Base-by-base conservation (phyloP, 2,888 invertebrate genomes). In the Ecliptopera silaceata region DNA sequence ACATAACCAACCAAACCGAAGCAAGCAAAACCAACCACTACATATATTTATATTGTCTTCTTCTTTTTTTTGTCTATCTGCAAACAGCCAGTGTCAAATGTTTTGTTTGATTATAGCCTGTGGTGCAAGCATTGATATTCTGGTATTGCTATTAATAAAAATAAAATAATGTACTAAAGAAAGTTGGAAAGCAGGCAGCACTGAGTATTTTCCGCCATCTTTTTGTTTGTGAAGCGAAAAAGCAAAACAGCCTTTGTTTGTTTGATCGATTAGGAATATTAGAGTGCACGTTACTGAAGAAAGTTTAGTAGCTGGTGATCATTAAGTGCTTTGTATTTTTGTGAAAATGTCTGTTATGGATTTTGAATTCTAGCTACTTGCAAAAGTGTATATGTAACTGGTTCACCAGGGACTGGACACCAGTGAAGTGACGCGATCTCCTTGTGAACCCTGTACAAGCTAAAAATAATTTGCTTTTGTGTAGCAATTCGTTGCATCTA, bases 311-410 rank as follows among this genome's bases (percentile, higher is more conserved):
- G 41, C 5, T 49, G 47, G 48, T 56, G 43, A 36, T 52, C 15
- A 31, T 43, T 10, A 38, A 38, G 61, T 61, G 58, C 36, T 8
- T 26, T n/a, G 0, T 17, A 17, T 26, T 50, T 43, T 70, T 65
- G 79, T 82, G 72, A 91, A 79, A 75, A 91, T 91, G 90, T 86
- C 81, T 86, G 76, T 79, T 77, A 87, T 90, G 90, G 90, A 91
- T 91, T 89, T 81, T 88, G 81, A 82, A 77, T 79, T 84, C 61
- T 89, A 86, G 78, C 70, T 71, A 22, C 65, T 65, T 67, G 66
- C 61, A 60, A 66, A 68, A 71, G 80, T 80, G 82, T 72, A 72
- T 70, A 65, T 72, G 68, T 69, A 70, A 74, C 80, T 82, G 42
- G 54, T 54, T 49, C 47, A 18, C 36, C 29, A 41, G 79, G 75